phyloP scores from a whole-genome alignment of 2,888 invertebrate species.

The Parnassius orleans region DNA sequence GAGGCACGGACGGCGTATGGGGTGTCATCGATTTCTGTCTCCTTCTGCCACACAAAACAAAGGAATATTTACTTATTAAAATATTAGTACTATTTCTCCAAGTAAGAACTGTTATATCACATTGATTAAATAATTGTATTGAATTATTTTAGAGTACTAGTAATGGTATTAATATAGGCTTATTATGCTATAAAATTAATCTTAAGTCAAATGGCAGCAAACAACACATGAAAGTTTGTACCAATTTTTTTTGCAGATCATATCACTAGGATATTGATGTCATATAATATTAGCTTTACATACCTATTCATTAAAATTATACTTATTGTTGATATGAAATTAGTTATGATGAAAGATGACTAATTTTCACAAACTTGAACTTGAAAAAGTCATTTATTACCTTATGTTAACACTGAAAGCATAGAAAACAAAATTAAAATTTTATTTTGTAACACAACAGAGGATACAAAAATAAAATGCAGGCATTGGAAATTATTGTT shows the following conservation, averaged over 20 bases:
- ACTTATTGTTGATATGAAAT: not conserved
- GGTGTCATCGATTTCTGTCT: slow-evolving; percentile 81
- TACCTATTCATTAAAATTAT: slow-evolving; percentile 4
- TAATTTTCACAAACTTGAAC: no score
- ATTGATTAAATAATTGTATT: no score
- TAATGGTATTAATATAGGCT: no score
- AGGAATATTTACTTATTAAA: not conserved
- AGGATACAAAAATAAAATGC: no score
- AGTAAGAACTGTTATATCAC: no score
- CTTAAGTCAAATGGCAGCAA: no score
- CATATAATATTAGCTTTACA: slow-evolving; percentile 12
- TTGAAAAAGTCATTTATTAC: slow-evolving; percentile 31
- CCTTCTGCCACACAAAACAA: slow-evolving; percentile 44
- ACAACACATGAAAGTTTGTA: no score
- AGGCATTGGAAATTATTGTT: no score
- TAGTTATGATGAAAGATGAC: no score
- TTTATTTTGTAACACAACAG: not conserved
- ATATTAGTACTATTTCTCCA: not conserved
- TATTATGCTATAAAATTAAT: no score
- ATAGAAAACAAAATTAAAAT: slow-evolving; percentile 33
- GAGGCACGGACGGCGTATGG: slow-evolving; percentile 85
- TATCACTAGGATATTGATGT: not conserved
- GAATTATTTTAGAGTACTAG: no score
- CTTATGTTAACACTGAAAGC: slow-evolving; percentile 39
- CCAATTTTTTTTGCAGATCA: no score